Base-by-base conservation (phyloP, 2,113 vertebrate genomes). In the Anser brachyrhynchus region DNA sequence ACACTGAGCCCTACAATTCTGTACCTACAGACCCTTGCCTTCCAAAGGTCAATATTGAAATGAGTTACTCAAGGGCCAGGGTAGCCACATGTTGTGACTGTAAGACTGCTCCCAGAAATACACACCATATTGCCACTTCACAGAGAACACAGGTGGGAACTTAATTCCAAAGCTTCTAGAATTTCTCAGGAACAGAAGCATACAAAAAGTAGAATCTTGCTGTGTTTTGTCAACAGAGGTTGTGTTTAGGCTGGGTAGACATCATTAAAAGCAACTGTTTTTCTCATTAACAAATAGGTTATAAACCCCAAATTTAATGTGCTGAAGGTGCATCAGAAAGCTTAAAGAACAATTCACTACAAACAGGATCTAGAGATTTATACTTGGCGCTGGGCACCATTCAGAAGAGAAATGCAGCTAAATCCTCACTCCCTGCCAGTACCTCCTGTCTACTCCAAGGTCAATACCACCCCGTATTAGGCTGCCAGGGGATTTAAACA, bases 131-230 rank as follows among this genome's bases (percentile, higher is more conserved):
- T 58, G 37, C 39, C 70, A 20, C 41, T 64, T 64, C 73, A 64
- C 2, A 54, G 12, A 44, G 41, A 13, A 55, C 49, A 46, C 0
- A n/a, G 0, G 4, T 2, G 9, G 72, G 8, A 89, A 78, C 31
- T 58, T 62, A 59, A 9, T 84, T 54, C 39, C 55, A 31, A 61
- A 81, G 59, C 23, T 39, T 39, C 41, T 31, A 62, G 5, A 71
- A 80, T 12, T 73, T 62, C 10, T 41, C 70, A 89, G 80, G 77
- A 75, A 57, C 10, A 52, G 25, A 82, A 79, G 17, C 0, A 9
- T 19, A 25, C 57, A 52, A 75, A 81, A 88, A 72, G 46, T 6
- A 9, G 46, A 59, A 57, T 49, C 55, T 26, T n/a, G 5, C 37
- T 78, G 62, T 29, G 41, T 54, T 62, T 57, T 41, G 35, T 66